phyloP scores from a whole-genome alignment of 2,888 invertebrate genomes.

The Caenorhabditis wallacei region DNA sequence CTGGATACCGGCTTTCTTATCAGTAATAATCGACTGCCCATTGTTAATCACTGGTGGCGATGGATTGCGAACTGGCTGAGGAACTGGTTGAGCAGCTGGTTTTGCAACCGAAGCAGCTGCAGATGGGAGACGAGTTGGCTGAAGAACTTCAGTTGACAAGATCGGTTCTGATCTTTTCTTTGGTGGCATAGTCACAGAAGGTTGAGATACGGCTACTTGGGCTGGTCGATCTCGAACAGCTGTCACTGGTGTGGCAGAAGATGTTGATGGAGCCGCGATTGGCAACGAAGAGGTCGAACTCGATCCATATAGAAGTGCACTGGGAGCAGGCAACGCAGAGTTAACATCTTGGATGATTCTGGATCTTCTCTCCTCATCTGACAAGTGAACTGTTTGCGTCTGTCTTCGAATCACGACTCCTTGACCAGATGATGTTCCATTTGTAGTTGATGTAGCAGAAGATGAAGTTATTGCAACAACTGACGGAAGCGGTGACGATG shows the following conservation, averaged over 20 bases:
- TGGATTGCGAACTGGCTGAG: conserved; percentile 1
- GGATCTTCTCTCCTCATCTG: conserved; percentile 61
- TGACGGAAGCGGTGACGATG: background rate
- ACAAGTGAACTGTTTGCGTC: conserved; percentile 16
- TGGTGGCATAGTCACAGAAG: conserved; percentile 30
- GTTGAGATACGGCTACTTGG: conserved; percentile 18
- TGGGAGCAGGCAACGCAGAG: conserved; percentile 62
- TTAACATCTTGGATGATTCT: conserved; percentile 60
- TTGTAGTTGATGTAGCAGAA: background rate
- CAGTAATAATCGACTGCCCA: background rate
- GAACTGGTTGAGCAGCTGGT: conserved; percentile 12
- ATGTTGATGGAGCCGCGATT: background rate
- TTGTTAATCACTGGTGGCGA: conserved; percentile 23
- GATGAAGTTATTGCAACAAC: background rate
- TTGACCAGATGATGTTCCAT: background rate
- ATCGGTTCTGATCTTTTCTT: conserved; percentile 52
- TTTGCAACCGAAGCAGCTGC: conserved; percentile 8
- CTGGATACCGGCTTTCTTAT: conserved; percentile 3
- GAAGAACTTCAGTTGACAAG: conserved; percentile 44
- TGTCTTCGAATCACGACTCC: conserved; percentile 33
- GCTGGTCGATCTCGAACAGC: conserved; percentile 9
- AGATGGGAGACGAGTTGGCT: conserved; percentile 49
- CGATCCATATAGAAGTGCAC: conserved; percentile 58
- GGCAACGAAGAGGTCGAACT: conserved; percentile 38
- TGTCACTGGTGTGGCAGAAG: background rate